These are phyloP conservation scores for Sander vitreus DNA, from an alignment of 2,113 vertebrate genomes.

Conservation along the genomic window DNA sequence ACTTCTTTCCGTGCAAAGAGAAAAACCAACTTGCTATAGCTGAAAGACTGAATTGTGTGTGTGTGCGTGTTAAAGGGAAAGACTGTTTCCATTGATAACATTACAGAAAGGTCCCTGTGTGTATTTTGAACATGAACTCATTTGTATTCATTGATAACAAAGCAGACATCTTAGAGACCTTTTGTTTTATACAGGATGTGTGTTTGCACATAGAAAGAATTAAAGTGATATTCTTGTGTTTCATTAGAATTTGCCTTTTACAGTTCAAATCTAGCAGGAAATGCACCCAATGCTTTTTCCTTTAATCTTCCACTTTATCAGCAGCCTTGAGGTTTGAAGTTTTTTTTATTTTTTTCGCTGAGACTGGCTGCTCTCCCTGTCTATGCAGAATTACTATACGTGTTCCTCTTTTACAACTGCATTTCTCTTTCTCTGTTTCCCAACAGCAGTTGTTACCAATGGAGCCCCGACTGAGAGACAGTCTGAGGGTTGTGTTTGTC, in stretches of 20 bases:
- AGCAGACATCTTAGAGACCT: background rate
- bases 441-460: constrained; percentile 32
- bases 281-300: background rate
- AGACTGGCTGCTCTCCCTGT: background rate
- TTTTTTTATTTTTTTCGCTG: background rate
- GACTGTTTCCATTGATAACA: constrained; percentile 80
- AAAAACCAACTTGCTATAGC: background rate
- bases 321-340: background rate
- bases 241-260: background rate
- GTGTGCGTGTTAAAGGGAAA: constrained; percentile 46
- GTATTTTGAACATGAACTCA: constrained; percentile 63
- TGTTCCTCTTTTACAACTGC: constrained; percentile 22
- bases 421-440: constrained; percentile 20
- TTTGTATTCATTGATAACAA: constrained; percentile 70
- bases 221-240: background rate
- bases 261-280: background rate
- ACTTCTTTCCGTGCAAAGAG: background rate
- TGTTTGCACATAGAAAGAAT: constrained; percentile 8
- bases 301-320: background rate
- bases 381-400: background rate
- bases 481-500: constrained; percentile 40
- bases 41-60: constrained; percentile 11
- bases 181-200: constrained; percentile 32
- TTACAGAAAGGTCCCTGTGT: constrained; percentile 53
- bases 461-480: constrained; percentile 6